phyloP scores from a whole-genome alignment of 2,113 vertebrate species.

The Forbesichthys agassizii region DNA sequence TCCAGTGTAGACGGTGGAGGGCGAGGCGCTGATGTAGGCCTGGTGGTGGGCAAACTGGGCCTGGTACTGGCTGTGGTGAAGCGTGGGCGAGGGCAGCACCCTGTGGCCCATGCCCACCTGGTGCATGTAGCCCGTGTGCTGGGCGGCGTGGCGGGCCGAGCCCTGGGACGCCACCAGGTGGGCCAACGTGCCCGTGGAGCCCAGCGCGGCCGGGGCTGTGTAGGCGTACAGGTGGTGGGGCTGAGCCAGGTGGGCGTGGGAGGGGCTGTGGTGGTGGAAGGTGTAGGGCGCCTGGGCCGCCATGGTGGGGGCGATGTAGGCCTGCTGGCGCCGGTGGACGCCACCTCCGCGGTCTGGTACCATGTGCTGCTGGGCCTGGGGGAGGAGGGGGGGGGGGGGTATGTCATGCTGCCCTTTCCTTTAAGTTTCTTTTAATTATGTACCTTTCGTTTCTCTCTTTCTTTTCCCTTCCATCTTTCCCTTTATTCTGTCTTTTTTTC shows the following conservation, averaged over 20 bases:
- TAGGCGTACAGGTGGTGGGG: constrained; percentile 98
- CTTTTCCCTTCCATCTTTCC: not conserved
- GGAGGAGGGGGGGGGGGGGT: not conserved
- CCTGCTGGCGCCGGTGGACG: constrained; percentile 92
- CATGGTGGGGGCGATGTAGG: constrained; percentile 96
- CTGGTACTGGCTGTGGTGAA: constrained; percentile 95
- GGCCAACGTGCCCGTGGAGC: constrained; percentile 91
- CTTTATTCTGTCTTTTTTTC: not conserved
- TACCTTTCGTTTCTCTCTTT: too few species aligned
- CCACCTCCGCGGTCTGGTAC: constrained; percentile 83
- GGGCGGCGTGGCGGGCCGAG: constrained; percentile 87
- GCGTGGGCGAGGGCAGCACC: constrained; percentile 91
- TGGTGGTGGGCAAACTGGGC: constrained; percentile 97
- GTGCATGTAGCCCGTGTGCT: constrained; percentile 93
- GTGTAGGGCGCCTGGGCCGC: constrained; percentile 91
- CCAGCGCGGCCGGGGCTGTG: constrained; percentile 87
- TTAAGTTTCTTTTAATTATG: too few species aligned
- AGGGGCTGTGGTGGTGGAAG: constrained; percentile 93
- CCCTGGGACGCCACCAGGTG: constrained; percentile 96
- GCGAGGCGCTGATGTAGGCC: constrained; percentile 98
- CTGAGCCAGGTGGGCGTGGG: constrained; percentile 90
- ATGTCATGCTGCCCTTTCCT: not conserved
- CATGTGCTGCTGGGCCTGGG: constrained; percentile 94
- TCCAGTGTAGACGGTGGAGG: constrained; percentile 99
- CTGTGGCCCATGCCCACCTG: constrained; percentile 91